A percentile compares a stretch with the other conserved stretches of the same genome.
Evolutionary conservation across 1,140 invertebrate genomes (phyloP).

Genomic region (Conus betulinus): DNA sequence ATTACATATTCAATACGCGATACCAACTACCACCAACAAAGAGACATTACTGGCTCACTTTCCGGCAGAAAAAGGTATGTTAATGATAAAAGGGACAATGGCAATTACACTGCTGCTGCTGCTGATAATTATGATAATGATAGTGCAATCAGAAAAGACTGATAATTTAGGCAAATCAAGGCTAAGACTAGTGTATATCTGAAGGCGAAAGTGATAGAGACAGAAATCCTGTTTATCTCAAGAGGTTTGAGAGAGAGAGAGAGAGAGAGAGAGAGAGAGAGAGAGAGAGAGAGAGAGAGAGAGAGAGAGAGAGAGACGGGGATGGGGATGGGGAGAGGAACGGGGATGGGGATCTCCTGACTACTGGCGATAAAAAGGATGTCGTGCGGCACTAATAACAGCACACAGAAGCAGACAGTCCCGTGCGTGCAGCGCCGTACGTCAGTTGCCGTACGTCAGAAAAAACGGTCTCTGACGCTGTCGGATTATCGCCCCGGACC

Average conservation of each 20-base stretch:
- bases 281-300: conserved; percentile 10
- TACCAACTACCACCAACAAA: too few species aligned
- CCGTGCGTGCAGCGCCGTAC: not conserved
- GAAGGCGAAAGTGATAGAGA: too few species aligned
- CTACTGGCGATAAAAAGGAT: not conserved
- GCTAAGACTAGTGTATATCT: too few species aligned
- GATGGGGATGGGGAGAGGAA: not conserved
- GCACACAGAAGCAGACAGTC: not conserved
- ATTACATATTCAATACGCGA: too few species aligned
- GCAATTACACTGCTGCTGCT: too few species aligned
- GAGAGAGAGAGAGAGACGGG: not conserved
- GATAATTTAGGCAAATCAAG: too few species aligned
- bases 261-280: not conserved
- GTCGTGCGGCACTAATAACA: not conserved
- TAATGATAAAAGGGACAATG: too few species aligned
- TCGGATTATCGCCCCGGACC: conserved; percentile 21
- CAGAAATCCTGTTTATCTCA: too few species aligned
- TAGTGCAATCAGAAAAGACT: too few species aligned
- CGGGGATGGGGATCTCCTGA: not conserved
- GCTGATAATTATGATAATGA: too few species aligned
- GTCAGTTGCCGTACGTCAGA: not conserved
- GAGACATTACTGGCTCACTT: too few species aligned
- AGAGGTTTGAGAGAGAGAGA: not conserved
- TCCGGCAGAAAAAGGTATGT: too few species aligned
- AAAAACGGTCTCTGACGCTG: not conserved